phyloP scores from a whole-genome alignment of 2,113 vertebrate genomes.

The Cebus imitator region DNA sequence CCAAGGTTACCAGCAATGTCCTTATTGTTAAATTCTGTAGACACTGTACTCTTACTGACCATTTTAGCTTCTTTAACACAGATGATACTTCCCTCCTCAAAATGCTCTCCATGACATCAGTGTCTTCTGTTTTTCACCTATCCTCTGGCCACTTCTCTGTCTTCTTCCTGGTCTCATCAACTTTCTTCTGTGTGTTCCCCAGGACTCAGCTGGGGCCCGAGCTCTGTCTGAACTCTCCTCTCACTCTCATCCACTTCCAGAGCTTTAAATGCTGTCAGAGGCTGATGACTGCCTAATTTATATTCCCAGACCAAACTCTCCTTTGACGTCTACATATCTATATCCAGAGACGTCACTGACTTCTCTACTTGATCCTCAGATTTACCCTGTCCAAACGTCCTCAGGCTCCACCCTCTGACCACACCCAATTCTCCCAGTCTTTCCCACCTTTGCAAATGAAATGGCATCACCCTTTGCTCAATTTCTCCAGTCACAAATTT shows the following conservation, averaged over 20 bases:
- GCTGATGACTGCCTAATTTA: neutral
- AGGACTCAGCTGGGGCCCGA: neutral
- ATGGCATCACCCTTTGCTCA: neutral
- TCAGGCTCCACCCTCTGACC: neutral
- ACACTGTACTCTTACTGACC: neutral
- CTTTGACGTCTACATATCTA: neutral
- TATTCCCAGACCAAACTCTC: neutral
- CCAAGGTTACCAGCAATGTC: neutral
- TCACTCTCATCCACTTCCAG: neutral
- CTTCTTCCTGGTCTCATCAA: neutral
- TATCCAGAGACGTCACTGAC: too few species aligned
- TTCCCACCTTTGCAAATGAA: neutral
- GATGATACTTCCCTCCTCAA: neutral
- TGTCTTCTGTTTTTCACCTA: neutral
- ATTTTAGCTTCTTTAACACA: neutral
- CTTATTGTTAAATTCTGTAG: neutral
- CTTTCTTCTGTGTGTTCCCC: neutral
- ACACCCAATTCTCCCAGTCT: neutral
- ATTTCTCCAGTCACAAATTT: neutral
- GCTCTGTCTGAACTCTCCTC: neutral
- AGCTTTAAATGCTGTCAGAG: neutral
- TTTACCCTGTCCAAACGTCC: neutral
- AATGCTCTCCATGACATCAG: neutral
- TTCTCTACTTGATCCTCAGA: neutral
- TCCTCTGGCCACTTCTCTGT: neutral